Base-by-base conservation (phyloP, 2,797 vertebrate species). In the Sarcophilus harrisii region DNA sequence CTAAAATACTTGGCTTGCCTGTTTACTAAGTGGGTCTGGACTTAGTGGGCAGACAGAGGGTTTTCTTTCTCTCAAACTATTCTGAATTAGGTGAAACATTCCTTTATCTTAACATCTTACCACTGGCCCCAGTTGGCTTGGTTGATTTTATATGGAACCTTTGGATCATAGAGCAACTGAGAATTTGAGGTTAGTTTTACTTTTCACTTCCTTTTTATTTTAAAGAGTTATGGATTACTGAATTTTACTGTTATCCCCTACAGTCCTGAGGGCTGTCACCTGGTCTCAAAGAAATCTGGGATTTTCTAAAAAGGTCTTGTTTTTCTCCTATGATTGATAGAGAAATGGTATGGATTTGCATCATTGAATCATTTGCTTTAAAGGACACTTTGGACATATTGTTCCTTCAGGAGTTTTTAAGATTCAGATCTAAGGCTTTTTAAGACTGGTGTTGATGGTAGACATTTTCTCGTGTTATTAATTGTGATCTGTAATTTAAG, bases 91-190 rank as follows among this genome's bases (percentile, higher is more conserved):
- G 54, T 21, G 6, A 95, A 57, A 93, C 91, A 95, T 81, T 97
- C 58, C 95, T 97, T 96, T 0, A 16, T 92, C 90, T 52, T 45
- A 24, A 45, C 95, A 95, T 96, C 58, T 92, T 92, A 60, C 58
- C 55, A 81, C 93, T 94, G 89, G 66, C 38, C 93, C 90, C 60
- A 28, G 0, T 95, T 9, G 11, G 21, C 3, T 55, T 92, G 57
- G 45, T 92, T 58, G 91, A 57, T 94, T 91, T 95, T 62, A 18
- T 21, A 3, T 45, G 92, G 54, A 8, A 27, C 81, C 38, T 97
- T 95, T 97, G 28, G 96, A 96, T 97, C 93, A 91, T 98, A 97
- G 97, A 96, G 93, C 38, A 97, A 73, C 96, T 92, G 0, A 0
- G 57, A 52, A 32, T 90, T 45, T 95, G 92, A 90, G 30, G 90